Evolutionary conservation across 2,797 vertebrate genomes (phyloP).

Genomic region (Falco biarmicus): DNA sequence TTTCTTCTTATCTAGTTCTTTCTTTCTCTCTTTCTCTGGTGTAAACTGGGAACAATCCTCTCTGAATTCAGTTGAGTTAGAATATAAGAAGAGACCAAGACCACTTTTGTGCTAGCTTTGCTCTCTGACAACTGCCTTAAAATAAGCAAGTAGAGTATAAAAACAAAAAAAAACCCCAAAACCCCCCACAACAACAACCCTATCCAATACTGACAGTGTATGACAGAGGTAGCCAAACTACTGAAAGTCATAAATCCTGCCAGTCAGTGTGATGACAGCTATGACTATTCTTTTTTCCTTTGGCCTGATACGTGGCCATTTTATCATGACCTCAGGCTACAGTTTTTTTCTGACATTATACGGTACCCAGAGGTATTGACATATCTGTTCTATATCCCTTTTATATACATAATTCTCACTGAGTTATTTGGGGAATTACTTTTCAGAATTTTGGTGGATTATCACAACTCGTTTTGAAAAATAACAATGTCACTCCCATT

Average conservation of each 20-base stretch:
- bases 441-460: neutral
- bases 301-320: neutral
- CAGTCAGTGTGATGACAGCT: neutral
- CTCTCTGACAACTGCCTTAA: neutral
- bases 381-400: neutral
- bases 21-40: neutral
- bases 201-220: neutral
- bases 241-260: neutral
- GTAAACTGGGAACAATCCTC: neutral
- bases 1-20: neutral
- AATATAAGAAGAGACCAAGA: neutral
- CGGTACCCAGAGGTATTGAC: neutral
- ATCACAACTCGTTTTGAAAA: neutral
- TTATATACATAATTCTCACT: neutral
- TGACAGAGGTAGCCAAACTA: neutral
- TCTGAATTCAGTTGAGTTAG: neutral
- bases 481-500: neutral
- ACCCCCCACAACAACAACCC: too few species aligned
- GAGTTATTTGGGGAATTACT: neutral
- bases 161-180: neutral
- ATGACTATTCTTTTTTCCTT: neutral
- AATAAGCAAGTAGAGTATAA: neutral
- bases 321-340: neutral
- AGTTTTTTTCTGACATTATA: neutral
- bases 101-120: neutral